Base-by-base conservation (phyloP, 2,797 vertebrate genomes). In the Limosa lapponica region DNA sequence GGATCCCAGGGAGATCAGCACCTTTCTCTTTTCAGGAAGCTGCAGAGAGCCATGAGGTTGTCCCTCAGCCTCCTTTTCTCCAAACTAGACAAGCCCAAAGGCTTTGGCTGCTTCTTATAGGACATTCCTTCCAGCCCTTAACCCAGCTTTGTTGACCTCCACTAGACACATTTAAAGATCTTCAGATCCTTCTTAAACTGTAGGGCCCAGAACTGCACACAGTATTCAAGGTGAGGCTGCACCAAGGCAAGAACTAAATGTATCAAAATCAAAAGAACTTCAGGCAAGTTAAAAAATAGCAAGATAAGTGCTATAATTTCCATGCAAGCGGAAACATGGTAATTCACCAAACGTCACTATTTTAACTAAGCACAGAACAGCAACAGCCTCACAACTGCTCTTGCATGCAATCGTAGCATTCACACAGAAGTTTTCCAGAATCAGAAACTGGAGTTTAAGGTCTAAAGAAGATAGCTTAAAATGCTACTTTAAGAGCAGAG, bases 361-460 rank as follows among this genome's bases (percentile, higher is more conserved):
- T 67, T 57, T 52, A 66, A 37, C 36, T 20, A 34, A 82, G 4
- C 28, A 34, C 16, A 49, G 43, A 74, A n/a, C 3, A n/a, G 12
- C 57, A 54, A 6, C 7, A 30, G 8, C 30, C 15, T 39, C 10
- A 4, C 10, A 59, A 28, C 28, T 32, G 22, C 16, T 66, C 28
- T n/a, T 48, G 7, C 15, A 19, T 12, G 14, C 17, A 62, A 8
- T 15, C 2, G 2, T 4, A 19, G 8, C 1, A 4, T 9, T 79
- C 39, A 64, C 55, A 70, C 9, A 23, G 5, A 43, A 27, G 4
- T 41, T 69, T 69, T 64, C 51, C 36, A 57, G 34, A 59, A 48
- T 23, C 20, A 52, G 36, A 82, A 85, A 43, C 13, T 2, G 22
- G 36, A 46, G 4, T 20, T 58, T 16, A 54, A 83, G 18, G 25